Evolutionary conservation across 2,888 invertebrate species (phyloP).

Genomic region (Scaptomyza reducta): DNA sequence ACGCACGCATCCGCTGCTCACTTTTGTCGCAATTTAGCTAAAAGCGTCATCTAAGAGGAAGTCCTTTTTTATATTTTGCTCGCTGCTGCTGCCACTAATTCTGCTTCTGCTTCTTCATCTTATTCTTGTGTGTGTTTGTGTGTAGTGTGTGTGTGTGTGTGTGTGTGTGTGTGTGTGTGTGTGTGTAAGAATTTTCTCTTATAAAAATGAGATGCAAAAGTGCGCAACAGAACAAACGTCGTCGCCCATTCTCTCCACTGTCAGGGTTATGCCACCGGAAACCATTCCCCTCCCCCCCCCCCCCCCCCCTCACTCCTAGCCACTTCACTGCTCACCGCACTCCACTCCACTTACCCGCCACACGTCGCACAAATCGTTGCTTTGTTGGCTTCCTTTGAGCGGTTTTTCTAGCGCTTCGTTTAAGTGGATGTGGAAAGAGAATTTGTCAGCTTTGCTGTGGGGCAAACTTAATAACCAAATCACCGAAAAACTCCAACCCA

Average conservation of each 20-base stretch:
- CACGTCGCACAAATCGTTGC: neutral
- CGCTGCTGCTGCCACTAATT: constrained; percentile 9
- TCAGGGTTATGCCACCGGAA: constrained; percentile 24
- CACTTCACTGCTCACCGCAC: too few relatives aligned
- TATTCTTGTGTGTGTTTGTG: constrained; percentile 21
- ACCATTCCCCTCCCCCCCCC: neutral
- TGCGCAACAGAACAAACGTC: constrained; percentile 39
- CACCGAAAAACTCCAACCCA: constrained; percentile 9
- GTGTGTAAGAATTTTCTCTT: constrained; percentile 46
- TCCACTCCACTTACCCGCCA: too few relatives aligned
- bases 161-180: constrained; percentile 6
- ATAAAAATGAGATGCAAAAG: constrained; percentile 65
- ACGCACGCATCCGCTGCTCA: constrained; percentile 56
- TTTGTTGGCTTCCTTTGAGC: constrained; percentile 37
- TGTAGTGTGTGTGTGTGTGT: too few relatives aligned
- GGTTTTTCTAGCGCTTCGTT: constrained; percentile 51
- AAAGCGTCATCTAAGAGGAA: constrained; percentile 77
- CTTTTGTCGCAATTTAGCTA: constrained; percentile 79
- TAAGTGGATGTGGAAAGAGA: constrained; percentile 43
- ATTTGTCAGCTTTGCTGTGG: constrained; percentile 37
- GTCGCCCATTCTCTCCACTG: constrained; percentile 7
- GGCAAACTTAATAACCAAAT: constrained; percentile 47
- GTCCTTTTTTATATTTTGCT: constrained; percentile 70
- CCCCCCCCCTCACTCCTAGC: too few relatives aligned
- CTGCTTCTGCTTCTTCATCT: constrained; percentile 4